Percentiles rank a stretch among this genome's conserved stretches.
phyloP scores from a whole-genome alignment of 2,797 vertebrate genomes.

The Neosilurus hyrtlii region DNA sequence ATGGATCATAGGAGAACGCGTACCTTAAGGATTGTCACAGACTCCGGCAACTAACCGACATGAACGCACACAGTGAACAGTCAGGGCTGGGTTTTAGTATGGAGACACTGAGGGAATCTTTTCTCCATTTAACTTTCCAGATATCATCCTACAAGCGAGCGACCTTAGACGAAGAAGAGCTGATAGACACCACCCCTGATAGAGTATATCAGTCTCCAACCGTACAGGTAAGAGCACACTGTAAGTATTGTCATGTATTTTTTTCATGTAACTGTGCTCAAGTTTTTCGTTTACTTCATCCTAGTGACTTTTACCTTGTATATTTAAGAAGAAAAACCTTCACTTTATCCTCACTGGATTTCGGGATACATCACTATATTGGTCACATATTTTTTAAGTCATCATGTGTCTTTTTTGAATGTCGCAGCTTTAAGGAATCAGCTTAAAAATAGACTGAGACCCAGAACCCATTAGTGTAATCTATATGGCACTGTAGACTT shows the following conservation, averaged over 20 bases:
- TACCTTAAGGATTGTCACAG: constrained; percentile 46
- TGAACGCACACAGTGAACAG: constrained; percentile 29
- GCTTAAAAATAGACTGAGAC: neutral
- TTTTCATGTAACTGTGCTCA: neutral
- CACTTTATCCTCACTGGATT: neutral
- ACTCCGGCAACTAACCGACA: constrained; percentile 42
- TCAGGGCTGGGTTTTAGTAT: constrained; percentile 62
- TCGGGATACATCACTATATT: neutral
- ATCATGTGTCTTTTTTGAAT: neutral
- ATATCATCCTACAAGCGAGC: constrained; percentile 94
- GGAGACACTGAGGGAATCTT: constrained; percentile 81
- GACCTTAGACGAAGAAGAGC: constrained; percentile 90
- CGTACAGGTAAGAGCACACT: constrained; percentile 78
- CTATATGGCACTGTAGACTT: neutral
- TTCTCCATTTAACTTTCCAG: constrained; percentile 85
- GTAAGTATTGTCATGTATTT: neutral
- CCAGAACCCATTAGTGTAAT: neutral
- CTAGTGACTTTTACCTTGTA: neutral
- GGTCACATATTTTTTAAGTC: neutral
- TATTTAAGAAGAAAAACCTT: neutral
- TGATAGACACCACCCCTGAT: constrained; percentile 83
- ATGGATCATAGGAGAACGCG: constrained; percentile 60
- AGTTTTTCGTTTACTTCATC: neutral
- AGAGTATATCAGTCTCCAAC: constrained; percentile 82
- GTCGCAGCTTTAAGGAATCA: neutral